These are phyloP conservation scores for Sinocyclocheilus grahami DNA, from an alignment of 2,113 vertebrate genomes.

Conservation along the genomic window DNA sequence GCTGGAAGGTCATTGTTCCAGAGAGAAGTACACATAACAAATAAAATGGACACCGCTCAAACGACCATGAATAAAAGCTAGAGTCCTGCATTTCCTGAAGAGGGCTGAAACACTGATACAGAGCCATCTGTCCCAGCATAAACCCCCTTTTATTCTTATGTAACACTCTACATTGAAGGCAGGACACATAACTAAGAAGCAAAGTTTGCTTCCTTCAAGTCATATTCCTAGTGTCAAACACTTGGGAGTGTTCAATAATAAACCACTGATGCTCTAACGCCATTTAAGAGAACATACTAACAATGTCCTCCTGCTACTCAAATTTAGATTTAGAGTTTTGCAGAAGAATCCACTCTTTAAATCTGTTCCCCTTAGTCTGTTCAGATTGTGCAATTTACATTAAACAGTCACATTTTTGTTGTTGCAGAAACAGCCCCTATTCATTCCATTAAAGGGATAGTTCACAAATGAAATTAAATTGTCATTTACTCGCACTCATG, in stretches of 20 bases:
- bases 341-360: not conserved
- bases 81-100: not conserved
- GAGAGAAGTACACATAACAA: not conserved
- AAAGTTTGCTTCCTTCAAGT: not conserved
- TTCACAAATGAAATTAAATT: too few species aligned
- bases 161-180: not conserved
- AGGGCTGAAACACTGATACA: not conserved
- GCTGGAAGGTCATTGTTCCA: conserved; percentile 23
- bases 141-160: not conserved
- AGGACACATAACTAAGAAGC: not conserved
- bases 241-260: not conserved
- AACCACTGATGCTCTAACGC: not conserved
- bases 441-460: too few species aligned
- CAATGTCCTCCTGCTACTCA: not conserved
- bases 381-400: not conserved
- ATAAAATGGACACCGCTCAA: not conserved
- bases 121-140: not conserved
- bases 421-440: too few species aligned
- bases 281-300: not conserved
- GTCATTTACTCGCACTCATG: too few species aligned
- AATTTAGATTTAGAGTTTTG: not conserved
- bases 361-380: not conserved
- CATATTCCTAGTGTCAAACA: not conserved
- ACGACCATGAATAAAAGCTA: not conserved
- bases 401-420: not conserved